Evolutionary conservation across 1,140 invertebrate genomes (phyloP), one percentile per base, ranked within the genome.

Genomic region (Pygmarrhopalites habei): DNA sequence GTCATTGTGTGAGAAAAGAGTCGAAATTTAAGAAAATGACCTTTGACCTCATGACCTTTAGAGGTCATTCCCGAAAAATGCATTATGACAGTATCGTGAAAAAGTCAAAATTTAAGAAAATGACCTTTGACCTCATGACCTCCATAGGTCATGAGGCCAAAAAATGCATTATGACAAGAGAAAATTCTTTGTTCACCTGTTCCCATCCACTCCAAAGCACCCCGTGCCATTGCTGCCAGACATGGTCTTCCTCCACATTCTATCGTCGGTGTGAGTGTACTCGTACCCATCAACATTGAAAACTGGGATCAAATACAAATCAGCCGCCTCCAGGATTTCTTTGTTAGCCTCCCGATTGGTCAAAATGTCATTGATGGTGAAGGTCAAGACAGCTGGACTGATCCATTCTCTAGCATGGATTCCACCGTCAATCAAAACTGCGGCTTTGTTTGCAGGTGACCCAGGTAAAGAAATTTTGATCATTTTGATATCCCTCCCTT

Each of bases 171-270:
- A n/a, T n/a, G n/a, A n/a, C n/a, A n/a, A n/a, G n/a, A n/a, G n/a
- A n/a, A n/a, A n/a, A n/a, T n/a, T n/a, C n/a, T n/a, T n/a, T n/a
- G n/a, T n/a, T 7, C 5, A 47, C 7, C 60, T 28, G 51, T 53
- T 86, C 1, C 57, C 80, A 78, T 92, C 88, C 0, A 85, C 83
- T n/a, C 62, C 17, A 80, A 77, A 73, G 47, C 65, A 69, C 64
- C 75, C 76, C 49, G 26, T 46, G 14, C 51, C 44, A 23, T 41
- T 43, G 23, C 43, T 10, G 28, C 32, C 43, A 15, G 74, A 73
- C 29, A 78, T 72, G 49, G 77, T 92, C 74, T 93, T 93, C 21
- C 89, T 79, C 52, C 51, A 62, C 2, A 62, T 25, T 15, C 60
- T 28, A 15, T 47, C 46, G 7, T 25, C 60, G 1, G 46, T 62